Evolutionary conservation across 2,888 invertebrate species (phyloP).

Genomic region (Clanis bilineata): DNA sequence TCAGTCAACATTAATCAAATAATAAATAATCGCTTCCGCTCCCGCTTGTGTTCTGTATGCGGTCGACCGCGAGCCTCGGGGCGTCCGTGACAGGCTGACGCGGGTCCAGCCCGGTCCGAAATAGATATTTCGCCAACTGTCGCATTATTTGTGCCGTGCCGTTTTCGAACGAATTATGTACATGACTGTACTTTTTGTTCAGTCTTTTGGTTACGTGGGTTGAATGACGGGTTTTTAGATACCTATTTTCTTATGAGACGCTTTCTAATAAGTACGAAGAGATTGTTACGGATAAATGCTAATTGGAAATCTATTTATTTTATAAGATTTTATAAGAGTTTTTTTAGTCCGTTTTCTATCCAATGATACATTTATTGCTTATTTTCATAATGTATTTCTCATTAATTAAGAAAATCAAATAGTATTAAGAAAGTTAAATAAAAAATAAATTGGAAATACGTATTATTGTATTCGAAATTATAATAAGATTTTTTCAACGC

Average conservation of each 20-base stretch:
- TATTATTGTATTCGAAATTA: conserved; percentile 17
- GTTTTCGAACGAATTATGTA: conserved; percentile 51
- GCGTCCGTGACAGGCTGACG: conserved; percentile 70
- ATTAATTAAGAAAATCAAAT: no score
- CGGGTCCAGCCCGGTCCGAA: conserved; percentile 75
- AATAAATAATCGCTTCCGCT: conserved; percentile 33
- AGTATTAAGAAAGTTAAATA: no score
- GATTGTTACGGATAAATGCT: background rate
- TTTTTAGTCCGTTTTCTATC: no score
- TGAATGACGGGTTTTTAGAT: background rate
- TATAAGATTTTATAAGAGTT: conserved; percentile 30
- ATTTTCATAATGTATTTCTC: no score
- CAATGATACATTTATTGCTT: no score
- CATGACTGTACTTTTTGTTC: conserved; percentile 44
- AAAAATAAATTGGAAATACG: no score
- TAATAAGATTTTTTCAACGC: conserved; percentile 40
- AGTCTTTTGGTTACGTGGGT: conserved; percentile 4
- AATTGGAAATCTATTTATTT: background rate
- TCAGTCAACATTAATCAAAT: no score
- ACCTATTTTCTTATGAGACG: background rate
- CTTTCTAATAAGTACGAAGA: background rate
- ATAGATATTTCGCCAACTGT: conserved; percentile 74
- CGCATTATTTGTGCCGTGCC: conserved; percentile 58
- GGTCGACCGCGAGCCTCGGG: conserved; percentile 35
- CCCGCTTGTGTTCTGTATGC: conserved; percentile 30